Conservation (phyloP, 2,888 invertebrate species). For the Ypsolopha scabrella region DNA sequence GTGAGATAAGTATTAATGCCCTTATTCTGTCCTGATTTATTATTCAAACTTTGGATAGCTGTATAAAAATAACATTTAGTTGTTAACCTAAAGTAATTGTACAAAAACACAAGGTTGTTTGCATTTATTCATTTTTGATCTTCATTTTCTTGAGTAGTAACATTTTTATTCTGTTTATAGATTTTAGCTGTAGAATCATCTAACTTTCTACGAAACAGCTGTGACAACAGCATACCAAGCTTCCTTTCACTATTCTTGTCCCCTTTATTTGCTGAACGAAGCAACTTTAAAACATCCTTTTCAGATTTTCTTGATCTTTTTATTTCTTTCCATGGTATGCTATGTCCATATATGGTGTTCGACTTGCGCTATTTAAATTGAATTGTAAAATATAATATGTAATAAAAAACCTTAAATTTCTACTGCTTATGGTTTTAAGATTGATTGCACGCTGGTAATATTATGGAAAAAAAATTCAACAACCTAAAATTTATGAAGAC, state of each 20-base stretch:
- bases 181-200: conserved; percentile 18
- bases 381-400: background rate
- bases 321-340: conserved; percentile 38
- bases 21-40: background rate
- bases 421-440: background rate
- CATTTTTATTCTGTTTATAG: background rate
- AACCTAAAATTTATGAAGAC: no score
- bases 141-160: no score
- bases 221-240: conserved; percentile 24
- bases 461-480: no score
- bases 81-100: no score
- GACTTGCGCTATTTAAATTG: background rate
- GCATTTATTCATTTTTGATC: no score
- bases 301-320: conserved; percentile 9
- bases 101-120: no score
- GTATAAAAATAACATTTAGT: no score
- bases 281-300: conserved; percentile 12
- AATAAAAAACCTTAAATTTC: conserved; percentile 6
- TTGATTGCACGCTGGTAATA: no score
- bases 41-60: background rate
- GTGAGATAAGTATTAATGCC: background rate
- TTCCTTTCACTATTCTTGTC: conserved; percentile 14
- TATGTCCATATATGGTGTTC: conserved; percentile 28
- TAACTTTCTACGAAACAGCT: conserved; percentile 32
- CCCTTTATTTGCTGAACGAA: no score